Evolutionary conservation across 2,113 vertebrate genomes (phyloP).

Genomic region (Madoqua kirkii): DNA sequence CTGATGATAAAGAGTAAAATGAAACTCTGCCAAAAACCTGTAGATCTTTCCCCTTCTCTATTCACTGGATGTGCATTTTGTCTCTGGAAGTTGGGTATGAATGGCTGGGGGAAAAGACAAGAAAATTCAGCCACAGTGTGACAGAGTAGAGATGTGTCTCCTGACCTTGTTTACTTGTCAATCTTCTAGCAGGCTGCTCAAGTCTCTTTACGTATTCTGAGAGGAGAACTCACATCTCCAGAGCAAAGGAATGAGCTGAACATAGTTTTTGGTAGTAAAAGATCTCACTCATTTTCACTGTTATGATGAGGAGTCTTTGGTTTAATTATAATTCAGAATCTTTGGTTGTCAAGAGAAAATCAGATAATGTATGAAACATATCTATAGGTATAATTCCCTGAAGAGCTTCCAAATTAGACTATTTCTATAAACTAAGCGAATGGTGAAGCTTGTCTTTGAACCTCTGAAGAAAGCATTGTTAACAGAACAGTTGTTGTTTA

Average conservation of each 20-base stretch:
- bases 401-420: conserved; percentile 11
- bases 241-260: not conserved
- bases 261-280: not conserved
- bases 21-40: not conserved
- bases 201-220: not conserved
- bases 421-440: conserved; percentile 22
- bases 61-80: not conserved
- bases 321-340: conserved; percentile 24
- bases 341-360: conserved; percentile 25
- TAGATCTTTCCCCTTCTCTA: not conserved
- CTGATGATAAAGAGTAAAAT: not conserved
- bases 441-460: conserved; percentile 31
- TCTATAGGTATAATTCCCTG: not conserved
- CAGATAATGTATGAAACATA: conserved; percentile 11
- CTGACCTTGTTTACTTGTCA: not conserved
- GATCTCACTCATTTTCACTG: not conserved
- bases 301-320: not conserved
- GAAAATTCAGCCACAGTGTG: not conserved
- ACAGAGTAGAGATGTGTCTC: not conserved
- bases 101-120: not conserved
- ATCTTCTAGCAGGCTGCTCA: not conserved
- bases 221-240: not conserved
- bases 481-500: conserved; percentile 1
- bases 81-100: not conserved
- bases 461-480: conserved; percentile 32